Evolutionary conservation across 2,888 invertebrate species (phyloP), one percentile per base, ranked within the genome.

Genomic region (Cantharis nigra): DNA sequence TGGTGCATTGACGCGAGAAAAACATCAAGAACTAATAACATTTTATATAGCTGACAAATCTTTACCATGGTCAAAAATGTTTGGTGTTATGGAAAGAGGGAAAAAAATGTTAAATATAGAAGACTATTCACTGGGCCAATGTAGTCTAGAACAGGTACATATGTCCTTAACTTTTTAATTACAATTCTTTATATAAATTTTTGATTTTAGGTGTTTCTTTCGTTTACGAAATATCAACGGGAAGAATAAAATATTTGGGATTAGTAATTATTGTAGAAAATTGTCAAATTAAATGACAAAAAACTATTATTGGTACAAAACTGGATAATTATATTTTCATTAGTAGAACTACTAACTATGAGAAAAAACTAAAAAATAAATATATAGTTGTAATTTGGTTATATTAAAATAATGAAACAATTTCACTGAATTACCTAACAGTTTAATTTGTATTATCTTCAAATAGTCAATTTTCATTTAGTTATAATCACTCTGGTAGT

Each of bases 51-150:
- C 85, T 3, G 91, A 92, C 30, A 90, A 89, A 20, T 89, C 88
- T 64, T 88, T 93, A 80, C 90, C 92, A 62, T 95, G 95, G 95
- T 94, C 94, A 0, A 88, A 89, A 76, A 93, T 96, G 90, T 96
- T 96, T 87, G 93, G 94, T 0, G 89, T 92, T n/a, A 91, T 95
- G 91, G 95, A 95, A 86, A 88, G 88, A 71, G 88, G 85, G 0
- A 89, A 88, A 80, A 78, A 81, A 49, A 63, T 70, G 23, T 81
- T 88, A 2, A 90, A 91, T 78, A 91, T 95, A 9, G 95, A 95
- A 85, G 96, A 96, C 87, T 96, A 96, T 88, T 94, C 93, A 63
- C 91, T 96, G 80, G 93, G 94, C 70, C 96, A 96, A 89, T 95
- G 95, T 1, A 94, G 94, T 63, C 89, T 96, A 70, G 96, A 96